Base-by-base conservation (phyloP, 1,140 invertebrate genomes). In the Gonioctena quinquepunctata region DNA sequence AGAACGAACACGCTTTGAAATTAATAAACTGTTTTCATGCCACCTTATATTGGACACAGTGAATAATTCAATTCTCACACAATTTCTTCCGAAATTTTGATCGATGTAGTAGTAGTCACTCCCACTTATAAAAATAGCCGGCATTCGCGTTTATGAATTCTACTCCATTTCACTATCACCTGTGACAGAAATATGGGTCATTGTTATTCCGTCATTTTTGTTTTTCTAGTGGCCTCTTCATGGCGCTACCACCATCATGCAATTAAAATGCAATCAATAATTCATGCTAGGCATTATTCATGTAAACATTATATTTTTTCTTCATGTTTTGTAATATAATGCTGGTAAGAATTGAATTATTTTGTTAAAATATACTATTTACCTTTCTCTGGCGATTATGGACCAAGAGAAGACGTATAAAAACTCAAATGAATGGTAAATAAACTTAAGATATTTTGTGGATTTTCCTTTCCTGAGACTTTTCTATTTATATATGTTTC, bases 161-260 rank as follows among this genome's bases (percentile, higher is more conserved):
- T 4, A 42, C 33, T 42, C 11, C 33, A 42, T 42, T 42, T 27
- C 13, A 61, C 23, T 27, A 27, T 26, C 59, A 61, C 59, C 50
- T 54, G 50, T 54, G 50, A 54, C 50, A 54, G 50, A 54, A 54
- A 54, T 54, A 54, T 54, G 50, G 50, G 50, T 54, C 50, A 54
- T 54, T 54, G 50, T 18, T 54, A 54, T 54, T 54, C 50, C 50
- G 19, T 54, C 18, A 54, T 54, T 21, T 54, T 54, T 52, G 19
- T 52, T 54, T 18, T 18, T 54, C 3, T 54, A 18, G 50, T 54
- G 18, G 3, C 3, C 19, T n/a, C 18, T 22, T 18, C 21, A 22
- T 54, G 50, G 18, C 50, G 50, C 16, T 54, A 42, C 33, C 33
- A 42, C 33, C 33, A 42, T 42, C 33, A 42, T 42, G 33, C 11